phyloP scores from a whole-genome alignment of 2,113 vertebrate species.

The Tragulus kanchil region DNA sequence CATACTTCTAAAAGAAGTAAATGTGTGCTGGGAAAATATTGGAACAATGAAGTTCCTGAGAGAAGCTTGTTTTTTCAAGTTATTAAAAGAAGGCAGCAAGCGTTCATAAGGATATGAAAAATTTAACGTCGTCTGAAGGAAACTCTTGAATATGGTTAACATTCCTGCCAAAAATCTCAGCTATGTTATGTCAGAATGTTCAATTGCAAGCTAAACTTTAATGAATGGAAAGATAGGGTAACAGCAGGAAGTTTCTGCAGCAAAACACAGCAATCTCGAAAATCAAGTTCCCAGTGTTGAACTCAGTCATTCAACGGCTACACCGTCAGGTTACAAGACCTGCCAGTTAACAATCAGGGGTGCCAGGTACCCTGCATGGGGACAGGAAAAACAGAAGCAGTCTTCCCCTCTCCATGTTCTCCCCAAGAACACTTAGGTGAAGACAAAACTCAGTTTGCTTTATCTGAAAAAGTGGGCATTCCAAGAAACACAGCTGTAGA shows the following conservation, averaged over 20 bases:
- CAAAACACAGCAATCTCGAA: conserved; percentile 75
- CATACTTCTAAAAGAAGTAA: conserved; percentile 83
- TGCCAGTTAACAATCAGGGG: too few species aligned
- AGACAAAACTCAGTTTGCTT: conserved; percentile 52
- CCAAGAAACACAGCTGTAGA: conserved; percentile 73
- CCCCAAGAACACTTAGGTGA: conserved; percentile 46
- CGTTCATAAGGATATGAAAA: conserved; percentile 87
- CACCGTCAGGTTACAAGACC: neutral
- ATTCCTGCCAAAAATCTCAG: conserved; percentile 87
- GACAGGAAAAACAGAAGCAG: neutral
- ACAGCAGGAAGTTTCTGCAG: conserved; percentile 85
- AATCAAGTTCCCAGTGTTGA: conserved; percentile 79
- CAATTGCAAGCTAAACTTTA: conserved; percentile 86
- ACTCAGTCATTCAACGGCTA: conserved; percentile 49
- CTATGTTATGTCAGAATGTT: conserved; percentile 88
- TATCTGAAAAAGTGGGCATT: conserved; percentile 77
- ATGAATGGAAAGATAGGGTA: conserved; percentile 88
- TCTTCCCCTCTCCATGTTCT: neutral
- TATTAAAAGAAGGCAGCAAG: conserved; percentile 88
- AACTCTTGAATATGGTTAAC: conserved; percentile 86
- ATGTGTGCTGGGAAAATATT: conserved; percentile 79
- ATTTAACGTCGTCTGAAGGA: conserved; percentile 85
- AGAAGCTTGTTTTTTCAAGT: conserved; percentile 85
- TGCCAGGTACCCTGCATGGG: neutral
- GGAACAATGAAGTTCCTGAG: conserved; percentile 85